Conservation (phyloP, 2,888 invertebrate genomes). For the Brachyopa scutellaris region DNA sequence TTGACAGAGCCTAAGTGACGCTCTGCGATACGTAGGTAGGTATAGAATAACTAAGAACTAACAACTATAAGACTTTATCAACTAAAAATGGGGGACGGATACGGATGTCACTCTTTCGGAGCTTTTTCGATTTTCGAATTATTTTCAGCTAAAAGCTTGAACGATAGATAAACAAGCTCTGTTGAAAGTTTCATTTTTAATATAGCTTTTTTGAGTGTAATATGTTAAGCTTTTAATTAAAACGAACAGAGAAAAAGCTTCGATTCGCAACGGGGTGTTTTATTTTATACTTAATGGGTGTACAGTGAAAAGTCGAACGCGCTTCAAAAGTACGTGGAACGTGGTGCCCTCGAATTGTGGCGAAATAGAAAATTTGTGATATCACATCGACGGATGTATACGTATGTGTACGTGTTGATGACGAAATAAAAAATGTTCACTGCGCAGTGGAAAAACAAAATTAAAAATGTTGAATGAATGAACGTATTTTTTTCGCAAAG, state of each 20-base stretch:
- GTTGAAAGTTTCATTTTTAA: not conserved
- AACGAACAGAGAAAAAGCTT: conserved; percentile 63
- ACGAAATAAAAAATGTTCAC: conserved; percentile 39
- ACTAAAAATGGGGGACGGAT: conserved; percentile 18
- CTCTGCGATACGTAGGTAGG: conserved; percentile 47
- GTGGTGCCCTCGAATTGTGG: not conserved
- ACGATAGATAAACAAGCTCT: not conserved
- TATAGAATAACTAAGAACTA: conserved; percentile 28
- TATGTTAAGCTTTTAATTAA: conserved; percentile 43
- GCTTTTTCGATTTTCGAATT: conserved; percentile 63
- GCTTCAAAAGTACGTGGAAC: too few species aligned
- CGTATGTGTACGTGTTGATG: conserved; percentile 33
- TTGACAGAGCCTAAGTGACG: conserved; percentile 9
- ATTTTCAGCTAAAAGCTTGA: conserved; percentile 39
- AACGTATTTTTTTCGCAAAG: too few species aligned
- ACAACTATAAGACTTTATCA: conserved; percentile 38
- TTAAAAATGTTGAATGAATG: too few species aligned
- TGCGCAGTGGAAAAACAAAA: conserved; percentile 51
- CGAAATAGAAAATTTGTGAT: conserved; percentile 11
- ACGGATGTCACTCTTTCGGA: conserved; percentile 7
- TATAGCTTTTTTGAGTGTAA: not conserved
- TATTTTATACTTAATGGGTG: not conserved
- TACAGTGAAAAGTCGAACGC: not conserved
- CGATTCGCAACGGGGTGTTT: not conserved
- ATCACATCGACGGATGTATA: conserved; percentile 23